These are phyloP conservation scores for Scleropages formosus DNA, from an alignment of 2,797 vertebrate genomes.

Conservation along the genomic window DNA sequence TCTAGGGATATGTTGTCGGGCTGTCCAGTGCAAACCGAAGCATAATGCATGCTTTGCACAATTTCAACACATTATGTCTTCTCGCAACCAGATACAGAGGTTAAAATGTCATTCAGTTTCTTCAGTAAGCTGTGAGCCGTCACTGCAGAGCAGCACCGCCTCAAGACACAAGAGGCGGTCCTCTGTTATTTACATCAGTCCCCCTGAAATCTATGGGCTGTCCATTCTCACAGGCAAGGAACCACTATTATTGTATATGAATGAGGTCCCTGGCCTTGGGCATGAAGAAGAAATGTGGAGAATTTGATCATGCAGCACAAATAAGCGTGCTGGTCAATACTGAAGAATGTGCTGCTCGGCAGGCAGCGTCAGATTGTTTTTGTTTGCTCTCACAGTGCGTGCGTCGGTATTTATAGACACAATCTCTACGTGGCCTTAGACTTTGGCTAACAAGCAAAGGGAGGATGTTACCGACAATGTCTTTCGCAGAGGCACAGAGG, in stretches of 20 bases:
- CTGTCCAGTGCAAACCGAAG: neutral
- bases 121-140: neutral
- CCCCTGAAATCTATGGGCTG: neutral
- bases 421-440: neutral
- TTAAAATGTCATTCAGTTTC: neutral
- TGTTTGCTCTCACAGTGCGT: neutral
- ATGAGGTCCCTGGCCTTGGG: neutral
- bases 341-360: neutral
- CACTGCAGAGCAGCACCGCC: neutral
- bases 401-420: conserved; percentile 8
- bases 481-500: neutral
- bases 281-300: neutral
- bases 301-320: neutral
- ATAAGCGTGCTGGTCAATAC: neutral
- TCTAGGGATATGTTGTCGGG: neutral
- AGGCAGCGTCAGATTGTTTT: neutral
- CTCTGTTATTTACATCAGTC: neutral
- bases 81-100: neutral
- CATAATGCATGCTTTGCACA: neutral
- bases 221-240: neutral
- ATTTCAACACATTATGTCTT: neutral
- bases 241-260: neutral
- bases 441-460: neutral
- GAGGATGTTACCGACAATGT: neutral
- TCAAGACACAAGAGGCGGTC: neutral